Percentiles rank a stretch among this genome's conserved stretches.
These are phyloP conservation scores for Nettapus auritus DNA, from an alignment of 2,113 vertebrate species.

Conservation along the genomic window DNA sequence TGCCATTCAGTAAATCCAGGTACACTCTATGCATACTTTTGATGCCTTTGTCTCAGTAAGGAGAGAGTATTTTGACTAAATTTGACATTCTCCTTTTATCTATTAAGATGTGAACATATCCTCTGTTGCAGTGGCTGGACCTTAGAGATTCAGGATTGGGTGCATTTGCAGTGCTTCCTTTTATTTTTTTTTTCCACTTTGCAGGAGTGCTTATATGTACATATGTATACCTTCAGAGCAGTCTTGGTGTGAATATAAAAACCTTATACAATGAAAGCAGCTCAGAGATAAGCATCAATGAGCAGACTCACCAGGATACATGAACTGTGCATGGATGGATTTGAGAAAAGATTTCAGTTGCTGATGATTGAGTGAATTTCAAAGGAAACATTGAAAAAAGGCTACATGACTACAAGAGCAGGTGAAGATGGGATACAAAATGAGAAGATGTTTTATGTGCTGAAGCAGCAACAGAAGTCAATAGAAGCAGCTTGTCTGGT, in stretches of 20 bases:
- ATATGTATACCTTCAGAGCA: slow-evolving; percentile 12
- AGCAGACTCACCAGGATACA: slow-evolving; percentile 39
- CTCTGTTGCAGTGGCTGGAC: not conserved
- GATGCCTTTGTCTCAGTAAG: not conserved
- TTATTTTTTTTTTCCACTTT: not conserved
- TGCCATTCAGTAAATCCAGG: not conserved
- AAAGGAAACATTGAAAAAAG: slow-evolving; percentile 59
- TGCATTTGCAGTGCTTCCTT: not conserved
- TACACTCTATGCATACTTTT: not conserved
- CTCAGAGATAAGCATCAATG: slow-evolving; percentile 34
- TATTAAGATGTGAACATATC: not conserved
- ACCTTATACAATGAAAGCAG: slow-evolving; percentile 7
- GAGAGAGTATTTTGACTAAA: not conserved
- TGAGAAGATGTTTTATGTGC: slow-evolving; percentile 52
- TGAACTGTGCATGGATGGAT: slow-evolving; percentile 34
- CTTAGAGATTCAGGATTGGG: not conserved
- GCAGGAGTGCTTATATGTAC: not conserved
- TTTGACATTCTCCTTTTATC: not conserved
- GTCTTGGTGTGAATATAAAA: slow-evolving; percentile 42
- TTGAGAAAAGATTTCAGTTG: slow-evolving; percentile 53
- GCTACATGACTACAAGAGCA: slow-evolving; percentile 2
- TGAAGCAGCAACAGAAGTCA: slow-evolving; percentile 63
- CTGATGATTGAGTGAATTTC: slow-evolving; percentile 54
- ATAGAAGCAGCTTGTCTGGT: slow-evolving; percentile 55
- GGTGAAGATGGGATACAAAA: slow-evolving; percentile 31